Conservation (phyloP, 2,113 vertebrate species). For the Gambusia holbrooki region DNA sequence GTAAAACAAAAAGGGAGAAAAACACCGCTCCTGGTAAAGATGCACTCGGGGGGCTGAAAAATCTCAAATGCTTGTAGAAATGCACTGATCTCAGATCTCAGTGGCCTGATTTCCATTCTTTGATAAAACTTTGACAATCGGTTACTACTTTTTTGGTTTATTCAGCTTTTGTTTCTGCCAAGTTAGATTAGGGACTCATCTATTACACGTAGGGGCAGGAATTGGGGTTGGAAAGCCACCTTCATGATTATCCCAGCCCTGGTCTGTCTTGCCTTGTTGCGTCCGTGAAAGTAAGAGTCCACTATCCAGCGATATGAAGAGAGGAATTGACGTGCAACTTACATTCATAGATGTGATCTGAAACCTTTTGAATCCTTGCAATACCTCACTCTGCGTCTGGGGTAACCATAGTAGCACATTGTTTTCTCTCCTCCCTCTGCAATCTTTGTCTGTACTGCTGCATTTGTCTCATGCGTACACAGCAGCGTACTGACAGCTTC, state of each 20-base stretch:
- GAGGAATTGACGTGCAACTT: neutral
- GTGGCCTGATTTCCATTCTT: neutral
- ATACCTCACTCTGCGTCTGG: neutral
- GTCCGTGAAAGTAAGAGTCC: neutral
- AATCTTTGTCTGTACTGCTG: neutral
- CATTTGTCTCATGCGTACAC: neutral
- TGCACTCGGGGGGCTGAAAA: slow-evolving; percentile 4
- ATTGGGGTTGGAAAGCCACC: neutral
- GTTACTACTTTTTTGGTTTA: neutral
- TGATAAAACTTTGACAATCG: neutral
- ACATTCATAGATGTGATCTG: neutral
- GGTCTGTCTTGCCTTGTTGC: no score
- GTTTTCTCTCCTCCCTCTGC: neutral
- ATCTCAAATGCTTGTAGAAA: neutral
- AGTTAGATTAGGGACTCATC: neutral
- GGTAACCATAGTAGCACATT: no score
- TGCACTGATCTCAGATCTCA: neutral
- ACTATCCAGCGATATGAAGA: neutral
- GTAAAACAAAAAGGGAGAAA: slow-evolving; percentile 35
- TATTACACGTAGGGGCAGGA: no score
- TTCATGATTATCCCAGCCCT: no score
- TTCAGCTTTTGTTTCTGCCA: neutral
- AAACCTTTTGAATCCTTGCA: neutral
- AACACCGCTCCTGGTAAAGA: slow-evolving; percentile 7
- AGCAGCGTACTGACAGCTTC: neutral